Base-by-base conservation (phyloP, 2,113 vertebrate species). In the Helogale parvula region DNA sequence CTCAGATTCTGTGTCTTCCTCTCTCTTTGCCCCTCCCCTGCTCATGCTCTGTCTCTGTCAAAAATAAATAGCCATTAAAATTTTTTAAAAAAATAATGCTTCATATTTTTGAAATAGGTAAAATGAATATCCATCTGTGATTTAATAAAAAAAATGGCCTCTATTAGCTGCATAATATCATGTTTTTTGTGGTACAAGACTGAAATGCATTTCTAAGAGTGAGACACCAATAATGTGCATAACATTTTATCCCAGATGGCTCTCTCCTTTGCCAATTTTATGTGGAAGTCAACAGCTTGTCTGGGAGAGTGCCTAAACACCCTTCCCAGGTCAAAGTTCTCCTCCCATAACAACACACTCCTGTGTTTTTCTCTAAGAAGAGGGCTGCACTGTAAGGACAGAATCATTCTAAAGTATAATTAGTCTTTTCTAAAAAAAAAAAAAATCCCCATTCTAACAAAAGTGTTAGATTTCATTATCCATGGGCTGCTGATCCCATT, bases 201-300 rank as follows among this genome's bases (percentile, higher is more conserved):
- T 71, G 50, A 87, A 94, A 86, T 72, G 35, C 16, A 17, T 13
- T 72, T 88, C 50, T 90, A 68, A 90, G 17, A 94, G 50, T 66
- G 41, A 92, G 69, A 80, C 45, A 84, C 21, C 60, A 95, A 83
- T 13, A 91, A 89, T 47, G 54, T 89, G 88, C 82, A 76, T 76
- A 91, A 88, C 89, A 92, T 96, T 91, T 92, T 41, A 41, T 95
- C 77, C 86, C 97, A 98, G 93, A 90, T 95, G 95, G 89, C 81
- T 94, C 10, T 89, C 17, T 83, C 52, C 96, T 95, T 87, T 97
- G 97, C 93, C 98, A 97, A 17, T 90, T 95, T 97, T 57, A 47
- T 92, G 76, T 66, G 69, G 72, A 93, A 97, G 91, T 79, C 82
- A 97, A 94, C 93, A 97, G 94, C 94, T 93, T 95, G 60, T 68